Base-by-base conservation (phyloP, 2,888 invertebrate species). In the Lasioglossum pauxillum region DNA sequence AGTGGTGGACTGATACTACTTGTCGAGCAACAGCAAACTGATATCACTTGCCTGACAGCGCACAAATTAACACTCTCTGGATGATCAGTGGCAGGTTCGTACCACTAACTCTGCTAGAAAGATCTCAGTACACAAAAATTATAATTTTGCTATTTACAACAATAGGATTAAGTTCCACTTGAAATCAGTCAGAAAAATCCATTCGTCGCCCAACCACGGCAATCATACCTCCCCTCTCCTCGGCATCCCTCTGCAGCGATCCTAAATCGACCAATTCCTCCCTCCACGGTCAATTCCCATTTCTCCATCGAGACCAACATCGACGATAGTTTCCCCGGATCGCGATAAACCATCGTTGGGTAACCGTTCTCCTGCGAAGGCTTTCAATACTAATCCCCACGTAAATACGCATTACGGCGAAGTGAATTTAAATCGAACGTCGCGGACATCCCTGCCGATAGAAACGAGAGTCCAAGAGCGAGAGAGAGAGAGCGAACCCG, bases 401-500 rank as follows among this genome's bases (percentile, higher is more conserved):
- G 82, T 82, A 84, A 84, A 82, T 77, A 84, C 76, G 44, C 75
- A 41, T 84, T 78, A 60, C 49, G 14, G 69, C 41, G 44, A 72
- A 84, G 78, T 64, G 83, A 84, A 84, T 83, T 84, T 78, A 72
- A 84, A 84, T 78, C 31, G 74, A 75, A 75, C 49, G 72, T 67
- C 44, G 38, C 60, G 35, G 64, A 31, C 77, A 53, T 64, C 60
- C 10, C 72, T 57, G 75, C n/a, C 27, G 35, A 27, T 35, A 41
- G 64, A 60, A 72, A 53, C 41, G 78, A 27, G 75, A 46, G 57
- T 19, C 4, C 19, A 16, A 27, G 27, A 60, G 27, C 1, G 27
- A 27, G 31, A 31, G 27, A 27, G n/a, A 3, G 57, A 57, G 60
- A 60, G 10, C 8, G 57, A n/a, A 4, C 0, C 10, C 8, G 27